Base-by-base conservation (phyloP, 2,113 vertebrate genomes). In the Zosterops borbonicus region DNA sequence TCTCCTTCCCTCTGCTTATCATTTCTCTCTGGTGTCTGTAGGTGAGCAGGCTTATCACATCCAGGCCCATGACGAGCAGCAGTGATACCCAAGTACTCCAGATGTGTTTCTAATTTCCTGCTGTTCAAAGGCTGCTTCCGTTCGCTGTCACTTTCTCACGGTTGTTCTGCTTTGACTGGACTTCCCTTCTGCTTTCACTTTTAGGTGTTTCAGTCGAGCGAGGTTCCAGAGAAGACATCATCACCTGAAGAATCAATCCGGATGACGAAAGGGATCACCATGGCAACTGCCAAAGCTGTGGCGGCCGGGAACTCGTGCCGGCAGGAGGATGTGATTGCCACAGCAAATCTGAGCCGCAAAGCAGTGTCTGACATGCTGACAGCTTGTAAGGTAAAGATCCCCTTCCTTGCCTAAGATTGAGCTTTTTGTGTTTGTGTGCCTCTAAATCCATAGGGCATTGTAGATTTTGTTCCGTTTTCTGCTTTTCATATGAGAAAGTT, bases 251-350 rank as follows among this genome's bases (percentile, higher is more conserved):
- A 99, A 96, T 99, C 99, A 33, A 99, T 99, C 85, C 98, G 99
- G 71, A 99, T 99, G 99, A 99, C 99, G 47, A 99, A 99, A 98
- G 99, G 99, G 90, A 99, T 99, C 98, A 99, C 99, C 95, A 98
- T 98, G 94, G 99, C 99, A 91, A 99, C 99, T 8, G 99, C 99
- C 97, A 99, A 99, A 97, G 99, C 99, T 1, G 99, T 99, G 87
- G 99, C 99, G n/a, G 99, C 99, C 8, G 99, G 99, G 67, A 99
- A 99, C 98, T 99, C 99, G 0, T 98, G 99, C 89, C 98, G 99
- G 92, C 99, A 99, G 98, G 99, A 99, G 79, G 99, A 99, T 11
- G 99, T 99, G 96, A 99, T 99, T 47, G 98, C 99, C 65, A 99
- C 99, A 2, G 99, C 99, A 65, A 99, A 99, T 95, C 98, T 99